Conservation (phyloP, 2,797 vertebrate genomes). For the Bradypodion pumilum region DNA sequence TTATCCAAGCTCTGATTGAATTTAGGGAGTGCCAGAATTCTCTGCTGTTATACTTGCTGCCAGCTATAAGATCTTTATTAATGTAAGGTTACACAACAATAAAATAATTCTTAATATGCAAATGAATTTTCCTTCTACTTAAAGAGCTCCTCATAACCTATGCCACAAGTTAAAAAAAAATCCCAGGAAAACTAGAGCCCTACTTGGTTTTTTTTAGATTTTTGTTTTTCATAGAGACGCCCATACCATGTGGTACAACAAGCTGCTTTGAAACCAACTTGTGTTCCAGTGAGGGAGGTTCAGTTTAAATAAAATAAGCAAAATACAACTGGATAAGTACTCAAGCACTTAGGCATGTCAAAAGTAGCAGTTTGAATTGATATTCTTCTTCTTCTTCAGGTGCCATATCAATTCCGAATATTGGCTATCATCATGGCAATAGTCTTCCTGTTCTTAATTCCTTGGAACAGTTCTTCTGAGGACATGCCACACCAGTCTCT, state of each 20-base stretch:
- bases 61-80: conserved; percentile 71
- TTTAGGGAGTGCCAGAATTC: conserved; percentile 77
- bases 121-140: conserved; percentile 37
- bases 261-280: conserved; percentile 23
- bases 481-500: no score
- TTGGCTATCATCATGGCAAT: no score
- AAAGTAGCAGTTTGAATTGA: neutral
- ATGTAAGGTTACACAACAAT: conserved; percentile 68
- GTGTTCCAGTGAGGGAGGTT: neutral
- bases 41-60: conserved; percentile 66
- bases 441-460: no score
- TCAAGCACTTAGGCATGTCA: neutral
- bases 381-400: no score
- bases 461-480: no score
- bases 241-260: neutral
- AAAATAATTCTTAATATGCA: conserved; percentile 68
- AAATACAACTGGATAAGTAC: neutral
- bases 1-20: conserved; percentile 79
- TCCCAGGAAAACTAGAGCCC: neutral
- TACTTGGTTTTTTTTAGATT: neutral
- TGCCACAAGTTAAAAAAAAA: conserved; percentile 26
- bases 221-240: neutral
- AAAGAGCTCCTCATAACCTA: conserved; percentile 29
- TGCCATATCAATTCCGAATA: no score
- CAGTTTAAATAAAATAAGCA: neutral